Evolutionary conservation across 2,797 vertebrate species (phyloP).

Genomic region (Clarias fuscus): DNA sequence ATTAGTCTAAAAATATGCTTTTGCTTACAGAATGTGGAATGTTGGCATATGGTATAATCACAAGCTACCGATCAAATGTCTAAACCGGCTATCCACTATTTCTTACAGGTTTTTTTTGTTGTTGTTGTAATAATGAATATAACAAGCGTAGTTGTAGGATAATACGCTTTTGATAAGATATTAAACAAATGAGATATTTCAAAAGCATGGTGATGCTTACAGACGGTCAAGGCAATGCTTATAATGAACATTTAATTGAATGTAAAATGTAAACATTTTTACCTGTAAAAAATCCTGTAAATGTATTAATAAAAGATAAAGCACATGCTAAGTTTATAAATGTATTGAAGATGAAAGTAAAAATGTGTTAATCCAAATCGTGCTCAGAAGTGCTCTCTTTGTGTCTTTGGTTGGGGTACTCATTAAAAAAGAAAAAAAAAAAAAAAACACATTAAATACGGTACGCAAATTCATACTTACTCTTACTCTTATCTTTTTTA

Average conservation of each 20-base stretch:
- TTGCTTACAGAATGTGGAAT: conserved; percentile 18
- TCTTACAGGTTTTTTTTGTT: background rate
- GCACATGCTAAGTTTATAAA: conserved; percentile 4
- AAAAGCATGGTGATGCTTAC: background rate
- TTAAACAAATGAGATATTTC: background rate
- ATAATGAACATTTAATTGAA: conserved; percentile 6
- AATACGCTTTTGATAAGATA: background rate
- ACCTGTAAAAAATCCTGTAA: conserved; percentile 30
- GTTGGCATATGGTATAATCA: background rate
- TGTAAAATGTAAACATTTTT: conserved; percentile 37
- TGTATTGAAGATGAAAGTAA: conserved; percentile 32
- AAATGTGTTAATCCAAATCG: conserved; percentile 37
- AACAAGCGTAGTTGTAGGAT: background rate
- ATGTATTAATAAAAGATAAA: conserved; percentile 41
- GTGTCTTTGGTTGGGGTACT: conserved; percentile 46
- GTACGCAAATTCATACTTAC: conserved; percentile 18
- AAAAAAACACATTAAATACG: conserved; percentile 21
- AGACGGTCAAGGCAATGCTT: background rate
- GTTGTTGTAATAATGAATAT: background rate
- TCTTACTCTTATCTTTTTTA: conserved; percentile 19
- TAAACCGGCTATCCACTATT: background rate
- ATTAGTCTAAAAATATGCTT: conserved; percentile 17
- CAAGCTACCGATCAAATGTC: conserved; percentile 7
- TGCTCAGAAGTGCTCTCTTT: conserved; percentile 32
- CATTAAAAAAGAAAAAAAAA: background rate